Percentiles rank a stretch among this genome's conserved stretches.
Conservation (phyloP, 2,888 invertebrate species). For the Chymomyza caudatula region DNA sequence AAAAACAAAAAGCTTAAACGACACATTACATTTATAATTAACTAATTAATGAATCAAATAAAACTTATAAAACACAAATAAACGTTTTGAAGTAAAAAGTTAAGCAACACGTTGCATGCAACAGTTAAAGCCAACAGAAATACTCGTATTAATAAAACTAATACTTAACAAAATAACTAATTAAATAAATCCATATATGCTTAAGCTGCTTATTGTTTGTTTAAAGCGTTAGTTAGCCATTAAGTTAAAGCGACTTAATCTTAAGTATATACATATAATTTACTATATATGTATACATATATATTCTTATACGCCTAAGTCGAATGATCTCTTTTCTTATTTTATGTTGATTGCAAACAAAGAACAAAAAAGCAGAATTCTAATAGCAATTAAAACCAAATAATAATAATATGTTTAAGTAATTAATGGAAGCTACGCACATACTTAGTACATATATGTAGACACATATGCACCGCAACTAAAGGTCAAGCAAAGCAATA, state of each 20-base stretch:
- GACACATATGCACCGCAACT: slow-evolving; percentile 38
- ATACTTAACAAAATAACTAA: slow-evolving; percentile 21
- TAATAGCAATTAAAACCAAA: slow-evolving; percentile 17
- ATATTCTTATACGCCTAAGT: slow-evolving; percentile 14
- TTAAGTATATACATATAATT: slow-evolving; percentile 34
- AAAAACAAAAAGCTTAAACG: slow-evolving; percentile 82
- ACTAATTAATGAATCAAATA: slow-evolving; percentile 22
- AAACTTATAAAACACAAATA: slow-evolving; percentile 32
- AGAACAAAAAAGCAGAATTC: slow-evolving; percentile 6
- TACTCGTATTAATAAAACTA: slow-evolving; percentile 34
- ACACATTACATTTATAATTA: slow-evolving; percentile 25
- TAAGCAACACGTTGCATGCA: slow-evolving; percentile 62
- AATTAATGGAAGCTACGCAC: slow-evolving; percentile 34
- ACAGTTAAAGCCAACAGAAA: slow-evolving; percentile 30
- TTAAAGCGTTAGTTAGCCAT: slow-evolving; percentile 38
- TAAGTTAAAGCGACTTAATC: slow-evolving; percentile 33
- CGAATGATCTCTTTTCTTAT: slow-evolving; percentile 36
- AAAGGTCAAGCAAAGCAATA: slow-evolving; percentile 54
- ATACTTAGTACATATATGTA: no score
- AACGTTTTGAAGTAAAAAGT: slow-evolving; percentile 52
- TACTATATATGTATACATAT: slow-evolving; percentile 31
- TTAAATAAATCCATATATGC: slow-evolving; percentile 44
- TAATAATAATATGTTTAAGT: slow-evolving; percentile 10
- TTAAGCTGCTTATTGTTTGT: slow-evolving; percentile 59
- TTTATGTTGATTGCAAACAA: slow-evolving; percentile 25